A percentile compares a stretch with the other conserved stretches of the same genome.
Evolutionary conservation across 2,113 vertebrate species (phyloP).

Genomic region (Phainopepla nitens): DNA sequence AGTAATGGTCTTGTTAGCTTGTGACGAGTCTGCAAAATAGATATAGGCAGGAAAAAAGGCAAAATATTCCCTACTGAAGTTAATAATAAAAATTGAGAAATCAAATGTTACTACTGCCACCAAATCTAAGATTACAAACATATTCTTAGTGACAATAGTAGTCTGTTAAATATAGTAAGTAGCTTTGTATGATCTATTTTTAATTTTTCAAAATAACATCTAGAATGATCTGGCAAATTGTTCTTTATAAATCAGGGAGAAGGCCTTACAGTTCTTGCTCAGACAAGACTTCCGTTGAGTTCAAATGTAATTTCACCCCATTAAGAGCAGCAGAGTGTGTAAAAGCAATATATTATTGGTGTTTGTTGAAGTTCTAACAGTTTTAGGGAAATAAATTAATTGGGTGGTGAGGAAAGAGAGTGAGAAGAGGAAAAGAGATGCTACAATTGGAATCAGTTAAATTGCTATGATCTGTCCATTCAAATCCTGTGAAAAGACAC

Average conservation of each 20-base stretch:
- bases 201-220: constrained; percentile 5
- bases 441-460: neutral
- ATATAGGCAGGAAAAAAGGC: neutral
- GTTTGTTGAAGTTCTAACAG: neutral
- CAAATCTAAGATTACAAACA: neutral
- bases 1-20: constrained; percentile 68
- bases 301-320: constrained; percentile 40
- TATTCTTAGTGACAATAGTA: neutral
- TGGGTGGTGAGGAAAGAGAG: neutral
- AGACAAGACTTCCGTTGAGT: constrained; percentile 27
- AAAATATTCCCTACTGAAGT: constrained; percentile 44
- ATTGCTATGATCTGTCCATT: neutral
- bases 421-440: neutral
- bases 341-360: neutral
- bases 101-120: constrained; percentile 8
- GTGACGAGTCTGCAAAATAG: constrained; percentile 54
- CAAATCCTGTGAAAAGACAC: neutral
- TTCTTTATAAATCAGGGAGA: constrained; percentile 19
- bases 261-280: constrained; percentile 15
- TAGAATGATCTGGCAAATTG: neutral
- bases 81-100: constrained; percentile 47
- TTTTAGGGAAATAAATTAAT: neutral
- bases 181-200: constrained; percentile 20
- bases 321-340: neutral
- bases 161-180: constrained; percentile 1